Percentiles rank a stretch among this genome's conserved stretches.
phyloP scores from a whole-genome alignment of 2,888 invertebrate genomes.

The Glyphotaelius pellucidus region DNA sequence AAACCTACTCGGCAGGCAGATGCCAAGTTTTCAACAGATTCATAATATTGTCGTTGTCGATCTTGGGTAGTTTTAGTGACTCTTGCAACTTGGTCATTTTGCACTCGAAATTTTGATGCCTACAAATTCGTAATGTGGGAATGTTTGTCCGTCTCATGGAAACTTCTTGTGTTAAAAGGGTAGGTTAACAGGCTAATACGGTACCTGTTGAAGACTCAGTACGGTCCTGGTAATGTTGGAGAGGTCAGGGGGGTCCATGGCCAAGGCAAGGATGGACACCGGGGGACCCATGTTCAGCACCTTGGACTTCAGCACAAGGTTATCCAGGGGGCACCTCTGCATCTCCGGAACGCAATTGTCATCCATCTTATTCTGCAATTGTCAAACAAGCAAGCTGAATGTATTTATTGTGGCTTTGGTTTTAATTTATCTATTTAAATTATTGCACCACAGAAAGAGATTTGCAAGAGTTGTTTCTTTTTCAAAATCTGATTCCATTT shows the following conservation, averaged over 20 bases:
- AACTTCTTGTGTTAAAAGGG: background rate
- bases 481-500: too few species aligned
- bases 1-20: too few species aligned
- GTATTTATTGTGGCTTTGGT: background rate
- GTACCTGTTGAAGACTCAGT: constrained; percentile 88
- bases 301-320: constrained; percentile 88
- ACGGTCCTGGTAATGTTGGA: constrained; percentile 89
- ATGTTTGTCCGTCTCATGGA: too few species aligned
- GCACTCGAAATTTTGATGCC: too few species aligned
- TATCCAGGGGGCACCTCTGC: constrained; percentile 87
- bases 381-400: constrained; percentile 30
- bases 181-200: background rate
- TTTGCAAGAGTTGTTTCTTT: background rate
- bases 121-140: too few species aligned
- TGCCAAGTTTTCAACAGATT: too few species aligned
- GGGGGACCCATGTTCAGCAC: constrained; percentile 89
- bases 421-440: background rate
- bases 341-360: constrained; percentile 86
- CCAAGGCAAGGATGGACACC: constrained; percentile 86
- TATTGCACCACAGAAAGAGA: background rate
- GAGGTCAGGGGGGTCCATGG: constrained; percentile 92
- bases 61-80: too few species aligned
- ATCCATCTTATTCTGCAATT: constrained; percentile 73
- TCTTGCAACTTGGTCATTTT: too few species aligned
- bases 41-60: too few species aligned